A percentile compares a stretch with the other conserved stretches of the same genome.
Conservation (phyloP, 1,140 invertebrate species). For the Neodiprion virginianus region DNA sequence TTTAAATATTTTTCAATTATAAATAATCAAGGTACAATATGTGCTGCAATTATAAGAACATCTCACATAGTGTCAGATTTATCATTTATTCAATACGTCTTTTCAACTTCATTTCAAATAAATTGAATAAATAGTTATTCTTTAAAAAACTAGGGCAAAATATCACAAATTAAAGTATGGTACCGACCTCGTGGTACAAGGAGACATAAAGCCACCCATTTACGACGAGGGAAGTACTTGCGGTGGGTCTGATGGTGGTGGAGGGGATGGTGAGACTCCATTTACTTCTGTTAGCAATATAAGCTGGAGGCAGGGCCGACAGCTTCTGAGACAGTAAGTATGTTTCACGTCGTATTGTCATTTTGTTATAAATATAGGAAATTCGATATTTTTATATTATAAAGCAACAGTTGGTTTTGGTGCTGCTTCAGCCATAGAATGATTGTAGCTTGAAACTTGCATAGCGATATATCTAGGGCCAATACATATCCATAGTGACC, state of each 20-base stretch:
- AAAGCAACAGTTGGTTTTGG: too few relatives aligned
- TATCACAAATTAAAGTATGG: constrained; percentile 97
- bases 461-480: too few relatives aligned
- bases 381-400: too few relatives aligned
- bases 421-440: too few relatives aligned
- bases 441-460: too few relatives aligned
- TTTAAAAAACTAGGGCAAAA: constrained; percentile 73
- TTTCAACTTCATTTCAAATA: constrained; percentile 4
- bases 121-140: background rate
- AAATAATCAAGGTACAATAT: too few relatives aligned
- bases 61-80: too few relatives aligned
- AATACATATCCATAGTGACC: too few relatives aligned
- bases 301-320: constrained; percentile 93
- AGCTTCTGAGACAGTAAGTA: constrained; percentile 89
- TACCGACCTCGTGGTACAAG: constrained; percentile 85
- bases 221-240: constrained; percentile 70
- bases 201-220: constrained; percentile 83
- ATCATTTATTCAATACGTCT: too few relatives aligned
- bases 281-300: constrained; percentile 80
- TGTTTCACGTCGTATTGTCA: background rate
- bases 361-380: background rate
- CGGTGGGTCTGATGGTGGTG: constrained; percentile 69
- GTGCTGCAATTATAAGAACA: too few relatives aligned
- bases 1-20: too few relatives aligned
- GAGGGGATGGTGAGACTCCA: constrained; percentile 73